Evolutionary conservation across 2,113 vertebrate species (phyloP).

Genomic region (Ceratotherium simum): DNA sequence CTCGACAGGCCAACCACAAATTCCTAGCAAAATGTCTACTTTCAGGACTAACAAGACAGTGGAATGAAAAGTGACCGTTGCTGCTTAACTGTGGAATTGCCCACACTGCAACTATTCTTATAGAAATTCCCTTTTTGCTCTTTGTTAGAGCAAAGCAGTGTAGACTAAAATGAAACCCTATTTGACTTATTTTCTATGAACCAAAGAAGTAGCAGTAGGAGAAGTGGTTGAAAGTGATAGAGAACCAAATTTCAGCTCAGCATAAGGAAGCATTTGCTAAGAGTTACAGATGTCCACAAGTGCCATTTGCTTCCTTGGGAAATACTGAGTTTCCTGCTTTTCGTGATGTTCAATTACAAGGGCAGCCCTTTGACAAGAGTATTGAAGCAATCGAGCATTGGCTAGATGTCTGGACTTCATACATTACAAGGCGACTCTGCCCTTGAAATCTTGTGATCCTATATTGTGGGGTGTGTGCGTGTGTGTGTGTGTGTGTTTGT

Average conservation of each 20-base stretch:
- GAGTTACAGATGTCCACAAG: neutral
- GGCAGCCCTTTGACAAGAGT: neutral
- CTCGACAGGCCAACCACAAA: neutral
- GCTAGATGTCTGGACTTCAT: neutral
- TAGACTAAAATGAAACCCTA: neutral
- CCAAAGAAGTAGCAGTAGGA: neutral
- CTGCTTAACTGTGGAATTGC: neutral
- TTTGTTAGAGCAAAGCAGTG: neutral
- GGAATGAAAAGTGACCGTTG: neutral
- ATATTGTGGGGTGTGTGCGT: neutral
- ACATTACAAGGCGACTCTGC: neutral
- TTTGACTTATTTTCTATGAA: neutral
- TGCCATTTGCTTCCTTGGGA: neutral
- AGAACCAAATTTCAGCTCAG: conserved; percentile 23
- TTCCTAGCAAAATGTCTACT: conserved; percentile 12
- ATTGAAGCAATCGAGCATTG: neutral
- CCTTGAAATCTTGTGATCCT: neutral
- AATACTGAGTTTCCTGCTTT: neutral
- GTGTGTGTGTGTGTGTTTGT: neutral
- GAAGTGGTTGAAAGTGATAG: neutral
- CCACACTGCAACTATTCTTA: neutral
- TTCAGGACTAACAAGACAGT: neutral
- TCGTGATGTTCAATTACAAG: neutral
- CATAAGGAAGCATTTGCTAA: neutral
- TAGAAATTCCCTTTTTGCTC: neutral